Conservation (phyloP, 2,113 vertebrate species). For the Notarius quadriscutis region DNA sequence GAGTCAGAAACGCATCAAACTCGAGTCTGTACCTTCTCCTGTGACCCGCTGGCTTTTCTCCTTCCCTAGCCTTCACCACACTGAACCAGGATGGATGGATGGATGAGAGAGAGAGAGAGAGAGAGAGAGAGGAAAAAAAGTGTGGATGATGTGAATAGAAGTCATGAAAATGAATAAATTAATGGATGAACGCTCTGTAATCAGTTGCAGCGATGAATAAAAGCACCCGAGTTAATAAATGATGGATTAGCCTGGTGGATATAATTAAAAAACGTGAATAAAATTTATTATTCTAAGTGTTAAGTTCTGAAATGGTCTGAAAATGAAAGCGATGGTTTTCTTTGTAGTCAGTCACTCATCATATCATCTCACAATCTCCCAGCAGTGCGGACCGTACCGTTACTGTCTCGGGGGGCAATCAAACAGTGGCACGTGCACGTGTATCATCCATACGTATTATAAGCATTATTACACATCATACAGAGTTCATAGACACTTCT, state of each 20-base stretch:
- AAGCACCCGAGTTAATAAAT: neutral
- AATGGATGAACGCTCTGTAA: neutral
- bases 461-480: neutral
- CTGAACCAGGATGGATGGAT: conserved; percentile 10
- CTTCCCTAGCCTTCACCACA: conserved; percentile 22
- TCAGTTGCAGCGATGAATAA: neutral
- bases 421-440: neutral
- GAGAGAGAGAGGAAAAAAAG: neutral
- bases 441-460: neutral
- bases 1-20: neutral
- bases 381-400: neutral
- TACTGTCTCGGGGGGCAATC: neutral
- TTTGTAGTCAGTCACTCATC: neutral
- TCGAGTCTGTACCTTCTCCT: conserved; percentile 84
- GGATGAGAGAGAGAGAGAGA: neutral
- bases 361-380: neutral
- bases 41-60: conserved; percentile 63
- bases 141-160: neutral
- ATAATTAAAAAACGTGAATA: neutral
- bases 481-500: neutral
- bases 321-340: neutral
- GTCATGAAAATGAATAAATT: conserved; percentile 24
- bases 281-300: neutral
- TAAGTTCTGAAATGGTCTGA: neutral
- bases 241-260: neutral